Evolutionary conservation across 2,797 vertebrate species (phyloP), one percentile per base, ranked within the genome.

Genomic region (Micropoecilia bifurca): DNA sequence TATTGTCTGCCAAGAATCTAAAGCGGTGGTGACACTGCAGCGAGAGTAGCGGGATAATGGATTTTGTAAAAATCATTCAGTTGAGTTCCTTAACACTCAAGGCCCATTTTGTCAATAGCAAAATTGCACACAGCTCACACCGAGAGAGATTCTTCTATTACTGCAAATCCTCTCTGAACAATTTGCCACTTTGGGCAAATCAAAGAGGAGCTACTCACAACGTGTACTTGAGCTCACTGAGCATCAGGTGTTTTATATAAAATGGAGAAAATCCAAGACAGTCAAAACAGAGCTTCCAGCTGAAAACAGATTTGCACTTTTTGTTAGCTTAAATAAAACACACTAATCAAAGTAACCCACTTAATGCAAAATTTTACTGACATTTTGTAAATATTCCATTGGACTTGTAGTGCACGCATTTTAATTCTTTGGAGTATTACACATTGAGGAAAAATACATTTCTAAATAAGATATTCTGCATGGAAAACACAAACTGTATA

Each of bases 201-300:
- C 87, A 94, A 84, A 87, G 92, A 94, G 90, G 90, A 85, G 88
- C 94, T 96, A 92, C 93, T 93, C 80, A 77, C 91, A 86, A 91
- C 88, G 83, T 87, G 89, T 88, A 80, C 91, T 93, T 91, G 86
- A 91, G 81, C 85, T 93, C 85, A 82, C 77, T 88, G 77, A 90
- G 87, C 81, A 85, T 93, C 87, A 91, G 89, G 90, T 78, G 83
- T 88, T 94, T 90, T 86, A 89, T 82, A 69, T 28, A 89, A 88
- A 90, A 63, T 6, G 30, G 83, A 93, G 93, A 91, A 78, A 78
- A 83, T 92, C 77, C 79, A 85, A 86, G 81, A 93, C 89, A 81
- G 87, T 91, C 76, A 86, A 87, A 91, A 92, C 87, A 82, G 76
- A 87, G 86, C 48, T 74, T 50, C 47, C 71, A 25, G 74, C 45